A percentile compares a stretch with the other conserved stretches of the same genome.
Evolutionary conservation across 2,113 vertebrate species (phyloP).

Genomic region (Emydura subglobosa): DNA sequence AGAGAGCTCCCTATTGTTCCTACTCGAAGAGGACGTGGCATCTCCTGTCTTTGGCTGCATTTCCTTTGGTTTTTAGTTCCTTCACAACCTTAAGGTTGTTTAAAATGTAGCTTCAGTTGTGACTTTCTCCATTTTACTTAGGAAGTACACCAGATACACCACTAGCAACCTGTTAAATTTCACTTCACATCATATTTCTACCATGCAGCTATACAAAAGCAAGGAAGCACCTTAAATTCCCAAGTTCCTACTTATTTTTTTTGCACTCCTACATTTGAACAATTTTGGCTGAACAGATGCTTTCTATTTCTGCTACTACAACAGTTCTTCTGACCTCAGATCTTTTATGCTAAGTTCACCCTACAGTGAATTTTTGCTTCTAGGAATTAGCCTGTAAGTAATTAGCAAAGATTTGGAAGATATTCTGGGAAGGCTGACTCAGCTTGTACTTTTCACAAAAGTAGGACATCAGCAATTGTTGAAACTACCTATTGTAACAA

Average conservation of each 20-base stretch:
- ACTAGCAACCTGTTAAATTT: background rate
- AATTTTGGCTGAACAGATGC: background rate
- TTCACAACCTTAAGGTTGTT: background rate
- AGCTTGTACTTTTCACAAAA: background rate
- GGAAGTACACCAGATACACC: background rate
- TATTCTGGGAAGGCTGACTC: background rate
- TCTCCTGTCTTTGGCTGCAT: background rate
- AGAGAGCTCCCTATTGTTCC: background rate
- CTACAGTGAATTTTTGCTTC: background rate
- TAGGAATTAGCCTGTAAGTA: background rate
- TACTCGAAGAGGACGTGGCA: background rate
- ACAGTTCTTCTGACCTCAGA: background rate
- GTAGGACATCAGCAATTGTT: background rate
- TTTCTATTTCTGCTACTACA: background rate
- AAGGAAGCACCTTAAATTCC: background rate
- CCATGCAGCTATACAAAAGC: background rate
- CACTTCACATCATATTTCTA: background rate
- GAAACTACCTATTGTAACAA: background rate
- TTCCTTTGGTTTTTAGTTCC: fast-evolving
- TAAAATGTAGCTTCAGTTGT: background rate
- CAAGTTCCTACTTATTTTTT: background rate
- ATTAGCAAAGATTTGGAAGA: background rate
- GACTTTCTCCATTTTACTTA: background rate
- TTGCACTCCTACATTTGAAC: background rate
- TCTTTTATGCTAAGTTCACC: background rate